Percentiles rank a stretch among this genome's conserved stretches.
These are phyloP conservation scores for Echiichthys vipera DNA, from an alignment of 2,797 vertebrate genomes.

Conservation along the genomic window DNA sequence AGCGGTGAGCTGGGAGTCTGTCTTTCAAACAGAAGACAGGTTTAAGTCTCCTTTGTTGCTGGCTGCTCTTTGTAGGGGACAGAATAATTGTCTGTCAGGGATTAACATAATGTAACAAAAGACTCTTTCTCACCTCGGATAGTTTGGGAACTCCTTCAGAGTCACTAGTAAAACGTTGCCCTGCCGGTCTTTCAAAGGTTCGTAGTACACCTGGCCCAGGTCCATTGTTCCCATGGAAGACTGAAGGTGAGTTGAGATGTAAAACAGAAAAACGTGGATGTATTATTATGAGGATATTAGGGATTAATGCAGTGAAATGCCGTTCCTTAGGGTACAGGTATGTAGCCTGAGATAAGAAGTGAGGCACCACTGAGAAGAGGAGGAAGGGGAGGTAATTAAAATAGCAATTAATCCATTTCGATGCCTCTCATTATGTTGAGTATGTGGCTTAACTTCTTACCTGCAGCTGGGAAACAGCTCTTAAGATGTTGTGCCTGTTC, in stretches of 20 bases:
- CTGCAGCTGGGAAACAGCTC: conserved; percentile 86
- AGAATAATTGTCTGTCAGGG: background rate
- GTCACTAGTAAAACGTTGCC: conserved; percentile 86
- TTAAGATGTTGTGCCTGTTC: conserved; percentile 85
- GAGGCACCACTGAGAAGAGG: conserved; percentile 17
- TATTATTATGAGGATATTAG: conserved; percentile 32
- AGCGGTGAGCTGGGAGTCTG: background rate
- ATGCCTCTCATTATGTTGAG: conserved; percentile 39
- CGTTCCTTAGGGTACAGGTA: background rate
- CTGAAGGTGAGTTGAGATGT: conserved; percentile 60
- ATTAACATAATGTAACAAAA: conserved; percentile 7
- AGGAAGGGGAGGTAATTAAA: conserved; percentile 61
- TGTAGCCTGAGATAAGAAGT: conserved; percentile 8
- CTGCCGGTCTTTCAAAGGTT: conserved; percentile 85
- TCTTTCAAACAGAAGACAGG: background rate
- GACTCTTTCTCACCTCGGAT: conserved; percentile 58
- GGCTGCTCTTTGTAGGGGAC: background rate
- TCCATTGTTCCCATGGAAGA: conserved; percentile 81
- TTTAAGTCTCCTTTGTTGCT: conserved; percentile 3
- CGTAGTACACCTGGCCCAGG: conserved; percentile 85
- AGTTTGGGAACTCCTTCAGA: conserved; percentile 75
- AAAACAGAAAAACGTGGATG: conserved; percentile 25
- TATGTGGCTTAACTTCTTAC: conserved; percentile 73
- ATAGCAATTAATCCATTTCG: conserved; percentile 58
- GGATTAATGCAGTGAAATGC: conserved; percentile 34